These are phyloP conservation scores for Ypsolopha sequella DNA, from an alignment of 2,888 invertebrate species.

Conservation along the genomic window DNA sequence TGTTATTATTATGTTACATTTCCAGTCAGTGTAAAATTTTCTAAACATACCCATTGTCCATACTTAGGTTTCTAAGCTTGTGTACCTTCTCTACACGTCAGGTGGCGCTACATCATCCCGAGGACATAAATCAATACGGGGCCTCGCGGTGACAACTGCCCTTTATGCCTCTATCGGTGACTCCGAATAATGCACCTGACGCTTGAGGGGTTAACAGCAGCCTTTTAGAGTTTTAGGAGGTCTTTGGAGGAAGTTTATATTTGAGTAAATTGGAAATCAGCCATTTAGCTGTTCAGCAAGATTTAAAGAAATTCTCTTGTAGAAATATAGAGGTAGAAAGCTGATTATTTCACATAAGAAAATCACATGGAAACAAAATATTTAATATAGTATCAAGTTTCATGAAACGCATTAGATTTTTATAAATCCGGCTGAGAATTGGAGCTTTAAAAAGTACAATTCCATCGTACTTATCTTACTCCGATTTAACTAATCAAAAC, in stretches of 20 bases:
- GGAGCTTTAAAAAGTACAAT: too few relatives aligned
- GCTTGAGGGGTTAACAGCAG: not conserved
- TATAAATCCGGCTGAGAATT: too few relatives aligned
- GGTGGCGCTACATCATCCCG: conserved; percentile 33
- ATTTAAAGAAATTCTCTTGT: not conserved
- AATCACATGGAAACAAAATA: not conserved
- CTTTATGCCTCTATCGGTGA: conserved; percentile 34
- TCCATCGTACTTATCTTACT: too few relatives aligned
- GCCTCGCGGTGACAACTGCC: conserved; percentile 26
- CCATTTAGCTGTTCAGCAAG: not conserved
- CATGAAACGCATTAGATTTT: too few relatives aligned
- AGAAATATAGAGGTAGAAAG: not conserved
- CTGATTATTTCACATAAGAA: not conserved
- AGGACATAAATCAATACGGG: conserved; percentile 52
- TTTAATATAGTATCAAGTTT: too few relatives aligned
- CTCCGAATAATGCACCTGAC: conserved; percentile 18
- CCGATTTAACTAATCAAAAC: not conserved
- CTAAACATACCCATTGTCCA: too few relatives aligned
- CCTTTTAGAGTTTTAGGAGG: not conserved
- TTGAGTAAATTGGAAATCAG: not conserved
- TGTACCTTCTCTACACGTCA: conserved; percentile 17
- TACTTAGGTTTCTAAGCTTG: conserved; percentile 28
- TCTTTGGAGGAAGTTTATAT: not conserved
- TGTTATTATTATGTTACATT: too few relatives aligned
- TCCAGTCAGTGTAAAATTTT: too few relatives aligned